These are phyloP conservation scores for Metellina segmentata DNA, from an alignment of 2,888 invertebrate genomes.

Conservation along the genomic window DNA sequence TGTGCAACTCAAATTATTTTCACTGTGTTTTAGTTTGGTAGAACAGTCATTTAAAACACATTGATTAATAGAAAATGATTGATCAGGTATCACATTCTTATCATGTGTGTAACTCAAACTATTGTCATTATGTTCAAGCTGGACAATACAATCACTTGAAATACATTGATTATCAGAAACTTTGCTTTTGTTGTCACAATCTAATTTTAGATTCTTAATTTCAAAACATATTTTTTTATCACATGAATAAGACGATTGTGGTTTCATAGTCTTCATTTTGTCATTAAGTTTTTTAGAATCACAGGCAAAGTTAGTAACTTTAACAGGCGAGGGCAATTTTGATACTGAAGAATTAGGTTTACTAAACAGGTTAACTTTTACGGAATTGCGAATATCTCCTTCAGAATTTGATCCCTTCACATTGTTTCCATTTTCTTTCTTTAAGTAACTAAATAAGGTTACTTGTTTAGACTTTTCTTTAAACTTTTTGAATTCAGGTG, in stretches of 20 bases:
- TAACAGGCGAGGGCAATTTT: not conserved
- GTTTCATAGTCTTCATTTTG: not conserved
- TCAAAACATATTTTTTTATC: conserved; percentile 36
- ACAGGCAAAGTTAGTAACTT: not conserved
- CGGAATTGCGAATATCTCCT: not conserved
- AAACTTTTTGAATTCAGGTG: conserved; percentile 64
- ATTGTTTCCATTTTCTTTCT: conserved; percentile 5
- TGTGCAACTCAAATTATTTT: no score
- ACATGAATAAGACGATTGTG: not conserved
- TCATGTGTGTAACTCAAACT: no score
- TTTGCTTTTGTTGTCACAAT: not conserved
- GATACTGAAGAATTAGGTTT: not conserved
- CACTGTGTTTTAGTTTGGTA: no score
- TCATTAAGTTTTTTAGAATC: not conserved
- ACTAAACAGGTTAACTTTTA: conserved; percentile 34
- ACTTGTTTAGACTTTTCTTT: conserved; percentile 64
- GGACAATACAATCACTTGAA: no score
- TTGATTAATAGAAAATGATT: no score
- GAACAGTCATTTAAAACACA: no score
- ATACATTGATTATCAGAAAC: not conserved
- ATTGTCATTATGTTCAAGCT: no score
- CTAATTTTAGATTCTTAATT: conserved; percentile 33
- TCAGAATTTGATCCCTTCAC: not conserved
- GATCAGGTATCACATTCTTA: no score
- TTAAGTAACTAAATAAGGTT: conserved; percentile 54